Conservation (phyloP, 2,113 vertebrate genomes). For the Amia ocellicauda region DNA sequence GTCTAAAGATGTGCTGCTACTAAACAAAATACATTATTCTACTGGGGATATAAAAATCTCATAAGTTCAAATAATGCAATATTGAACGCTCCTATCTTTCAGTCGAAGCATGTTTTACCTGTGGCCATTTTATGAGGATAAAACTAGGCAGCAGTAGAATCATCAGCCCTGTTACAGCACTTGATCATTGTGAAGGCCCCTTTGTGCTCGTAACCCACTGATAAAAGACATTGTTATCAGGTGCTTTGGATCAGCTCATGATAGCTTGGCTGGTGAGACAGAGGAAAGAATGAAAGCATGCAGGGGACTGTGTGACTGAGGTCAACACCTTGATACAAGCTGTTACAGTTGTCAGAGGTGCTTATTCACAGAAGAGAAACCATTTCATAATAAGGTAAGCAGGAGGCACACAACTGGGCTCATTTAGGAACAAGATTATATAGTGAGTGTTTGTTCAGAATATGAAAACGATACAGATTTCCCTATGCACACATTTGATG, state of each 20-base stretch:
- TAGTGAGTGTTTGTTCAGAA: background rate
- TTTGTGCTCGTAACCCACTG: constrained; percentile 70
- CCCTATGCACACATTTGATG: background rate
- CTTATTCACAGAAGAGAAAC: constrained; percentile 31
- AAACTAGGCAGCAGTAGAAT: background rate
- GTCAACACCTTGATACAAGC: constrained; percentile 59
- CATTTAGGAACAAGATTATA: constrained; percentile 15
- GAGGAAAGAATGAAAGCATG: constrained; percentile 32
- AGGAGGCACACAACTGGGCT: constrained; percentile 7
- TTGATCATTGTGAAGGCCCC: constrained; percentile 68
- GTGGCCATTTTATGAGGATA: background rate
- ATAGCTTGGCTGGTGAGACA: constrained; percentile 41
- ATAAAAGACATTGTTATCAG: constrained; percentile 72
- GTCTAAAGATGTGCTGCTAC: no score
- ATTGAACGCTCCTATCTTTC: background rate
- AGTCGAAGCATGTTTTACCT: background rate
- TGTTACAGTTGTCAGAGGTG: constrained; percentile 62
- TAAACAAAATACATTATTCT: no score
- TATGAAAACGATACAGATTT: constrained; percentile 14
- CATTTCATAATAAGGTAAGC: background rate
- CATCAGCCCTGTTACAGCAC: constrained; percentile 44
- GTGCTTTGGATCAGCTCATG: constrained; percentile 54
- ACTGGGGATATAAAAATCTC: background rate
- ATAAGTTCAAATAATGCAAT: background rate
- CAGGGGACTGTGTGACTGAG: constrained; percentile 35